Base-by-base conservation (phyloP, 2,797 vertebrate species). In the Bufotes viridis region DNA sequence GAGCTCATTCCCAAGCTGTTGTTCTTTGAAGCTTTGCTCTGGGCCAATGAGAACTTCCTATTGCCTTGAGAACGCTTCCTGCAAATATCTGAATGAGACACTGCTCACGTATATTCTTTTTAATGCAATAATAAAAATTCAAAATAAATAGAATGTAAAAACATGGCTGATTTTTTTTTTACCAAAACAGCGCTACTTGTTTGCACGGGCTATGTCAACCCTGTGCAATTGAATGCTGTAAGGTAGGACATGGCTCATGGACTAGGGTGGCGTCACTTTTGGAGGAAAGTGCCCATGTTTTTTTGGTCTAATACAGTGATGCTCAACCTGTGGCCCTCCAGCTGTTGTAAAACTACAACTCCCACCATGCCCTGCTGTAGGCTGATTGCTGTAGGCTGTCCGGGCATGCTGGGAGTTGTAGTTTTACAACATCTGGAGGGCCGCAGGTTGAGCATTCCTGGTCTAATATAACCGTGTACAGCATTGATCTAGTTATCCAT, bases 11-110 rank as follows among this genome's bases (percentile, higher is more conserved):
- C 81, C 22, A 29, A 55, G 69, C 12, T 42, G 20, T 20, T 18
- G 22, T 74, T 22, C 82, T 84, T 74, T 84, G 82, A 74, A 84
- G 82, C 53, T 60, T 84, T 42, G 26, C 70, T 14, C 18, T 9
- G 69, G 53, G 70, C 53, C 82, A 74, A n/a, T 34, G 82, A 74
- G n/a, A 7, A 55, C 14, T 84, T 84, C 69, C 67, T 72, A 83
- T 83, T 72, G 81, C 17, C 67, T 58, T 74, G 29, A 84, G 70
- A 42, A 42, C 65, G 24, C 55, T 84, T 84, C 69, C 82, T 84
- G 82, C 26, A 72, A 58, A 22, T 22, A 14, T 84, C 18, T 2
- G 53, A 26, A 58, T 14, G 13, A 24, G 24, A 22, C 53, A 17
- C 13, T 14, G 24, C 12, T 58, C 55, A 84, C 82, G 29, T 84